These are phyloP conservation scores for Lepilemur ruficaudatus DNA, from an alignment of 2,797 vertebrate genomes.

Conservation along the genomic window DNA sequence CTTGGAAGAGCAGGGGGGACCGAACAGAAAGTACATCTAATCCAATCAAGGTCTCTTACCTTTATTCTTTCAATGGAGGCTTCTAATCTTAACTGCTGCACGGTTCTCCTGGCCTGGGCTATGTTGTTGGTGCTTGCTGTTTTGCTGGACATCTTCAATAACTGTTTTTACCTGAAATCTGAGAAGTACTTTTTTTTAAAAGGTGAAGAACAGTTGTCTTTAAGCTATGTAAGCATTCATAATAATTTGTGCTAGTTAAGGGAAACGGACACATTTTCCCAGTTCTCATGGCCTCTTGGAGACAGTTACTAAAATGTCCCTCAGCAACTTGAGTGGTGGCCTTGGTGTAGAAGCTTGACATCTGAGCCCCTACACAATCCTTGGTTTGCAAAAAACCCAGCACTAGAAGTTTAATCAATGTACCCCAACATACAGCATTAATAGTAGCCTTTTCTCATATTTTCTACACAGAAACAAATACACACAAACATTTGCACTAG, in stretches of 20 bases:
- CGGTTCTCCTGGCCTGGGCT: conserved; percentile 89
- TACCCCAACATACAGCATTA: not conserved
- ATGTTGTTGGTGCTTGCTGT: conserved; percentile 92
- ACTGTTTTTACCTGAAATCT: conserved; percentile 53
- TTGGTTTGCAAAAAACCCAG: not conserved
- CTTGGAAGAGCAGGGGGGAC: too few species aligned
- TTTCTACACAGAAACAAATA: not conserved
- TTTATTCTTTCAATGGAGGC: conserved; percentile 97
- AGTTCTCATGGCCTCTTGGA: not conserved
- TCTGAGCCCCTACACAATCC: not conserved
- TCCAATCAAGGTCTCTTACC: conserved; percentile 80
- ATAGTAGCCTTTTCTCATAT: not conserved
- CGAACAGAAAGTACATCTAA: rapidly evolving
- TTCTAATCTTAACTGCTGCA: conserved; percentile 94
- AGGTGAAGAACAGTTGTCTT: not conserved
- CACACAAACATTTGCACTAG: not conserved
- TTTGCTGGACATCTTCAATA: conserved; percentile 93
- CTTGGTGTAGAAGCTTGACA: not conserved
- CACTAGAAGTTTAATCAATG: not conserved
- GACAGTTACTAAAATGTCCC: not conserved
- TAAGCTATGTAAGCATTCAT: not conserved
- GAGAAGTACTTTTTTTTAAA: not conserved
- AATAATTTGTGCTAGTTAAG: not conserved
- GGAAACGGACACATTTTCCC: not conserved
- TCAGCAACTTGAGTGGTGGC: rapidly evolving